Evolutionary conservation across 2,888 invertebrate genomes (phyloP).

Genomic region (Clitarchus hookeri): DNA sequence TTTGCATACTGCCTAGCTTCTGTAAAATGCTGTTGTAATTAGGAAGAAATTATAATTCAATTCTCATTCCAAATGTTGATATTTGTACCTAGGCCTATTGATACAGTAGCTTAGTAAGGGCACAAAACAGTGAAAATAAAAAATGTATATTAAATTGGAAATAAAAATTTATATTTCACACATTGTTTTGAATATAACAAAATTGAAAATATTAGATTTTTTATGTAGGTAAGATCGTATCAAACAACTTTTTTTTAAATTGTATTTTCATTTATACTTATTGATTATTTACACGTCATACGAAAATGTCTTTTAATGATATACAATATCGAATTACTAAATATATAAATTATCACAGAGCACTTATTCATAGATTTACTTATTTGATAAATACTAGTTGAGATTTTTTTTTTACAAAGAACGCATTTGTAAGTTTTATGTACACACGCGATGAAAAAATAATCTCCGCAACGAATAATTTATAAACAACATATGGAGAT

Average conservation of each 20-base stretch:
- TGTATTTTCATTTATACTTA: neutral
- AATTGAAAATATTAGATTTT: neutral
- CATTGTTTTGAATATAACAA: neutral
- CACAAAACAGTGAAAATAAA: neutral
- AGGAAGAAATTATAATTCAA: neutral
- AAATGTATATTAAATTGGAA: neutral
- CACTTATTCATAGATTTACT: neutral
- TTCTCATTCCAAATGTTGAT: neutral
- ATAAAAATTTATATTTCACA: neutral
- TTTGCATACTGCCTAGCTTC: no score
- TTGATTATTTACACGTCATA: neutral
- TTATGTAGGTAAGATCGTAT: neutral
- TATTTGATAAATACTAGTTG: neutral
- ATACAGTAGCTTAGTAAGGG: neutral
- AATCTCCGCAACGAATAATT: constrained; percentile 14
- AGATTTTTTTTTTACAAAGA: neutral
- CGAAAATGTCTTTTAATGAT: neutral
- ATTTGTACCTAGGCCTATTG: neutral
- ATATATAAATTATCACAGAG: constrained; percentile 8
- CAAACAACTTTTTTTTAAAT: neutral
- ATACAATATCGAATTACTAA: neutral
- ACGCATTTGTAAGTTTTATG: neutral
- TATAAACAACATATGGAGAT: neutral
- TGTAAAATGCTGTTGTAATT: no score
- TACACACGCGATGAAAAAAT: neutral